phyloP scores from a whole-genome alignment of 2,888 invertebrate genomes.

The Furcula furcula region DNA sequence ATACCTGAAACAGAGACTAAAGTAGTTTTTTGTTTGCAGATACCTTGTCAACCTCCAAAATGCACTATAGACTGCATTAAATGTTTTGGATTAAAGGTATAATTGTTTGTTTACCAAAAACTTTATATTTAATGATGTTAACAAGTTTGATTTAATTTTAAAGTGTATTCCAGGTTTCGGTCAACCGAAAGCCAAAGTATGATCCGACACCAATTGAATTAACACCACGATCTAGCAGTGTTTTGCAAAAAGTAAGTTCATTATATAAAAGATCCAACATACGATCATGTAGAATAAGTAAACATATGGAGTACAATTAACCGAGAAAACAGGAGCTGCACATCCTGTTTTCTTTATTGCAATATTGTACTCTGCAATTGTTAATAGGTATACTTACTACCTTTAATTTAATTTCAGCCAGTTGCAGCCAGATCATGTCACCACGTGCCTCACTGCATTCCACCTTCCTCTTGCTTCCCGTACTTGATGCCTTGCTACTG shows the following conservation, averaged over 20 bases:
- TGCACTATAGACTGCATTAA: conserved; percentile 42
- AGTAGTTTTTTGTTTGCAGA: conserved; percentile 20
- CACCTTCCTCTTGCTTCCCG: conserved; percentile 62
- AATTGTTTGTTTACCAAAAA: background rate
- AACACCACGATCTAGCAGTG: conserved; percentile 61
- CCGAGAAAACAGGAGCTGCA: too few species aligned
- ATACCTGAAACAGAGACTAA: too few species aligned
- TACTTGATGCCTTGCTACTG: conserved; percentile 72
- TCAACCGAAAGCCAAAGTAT: conserved; percentile 47
- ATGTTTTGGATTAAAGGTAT: conserved; percentile 54
- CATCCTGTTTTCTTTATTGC: too few species aligned
- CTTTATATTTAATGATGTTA: background rate
- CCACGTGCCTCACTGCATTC: conserved; percentile 59
- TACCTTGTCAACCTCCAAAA: conserved; percentile 30
- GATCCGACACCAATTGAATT: conserved; percentile 51
- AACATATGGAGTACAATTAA: too few species aligned
- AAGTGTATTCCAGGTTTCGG: conserved; percentile 45
- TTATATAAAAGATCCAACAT: too few species aligned
- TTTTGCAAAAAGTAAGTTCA: conserved; percentile 51
- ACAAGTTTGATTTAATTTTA: background rate
- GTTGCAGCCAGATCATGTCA: conserved; percentile 53
- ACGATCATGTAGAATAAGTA: too few species aligned
- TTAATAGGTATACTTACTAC: too few species aligned
- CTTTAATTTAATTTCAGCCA: conserved; percentile 42
- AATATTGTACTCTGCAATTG: too few species aligned